A percentile compares a stretch with the other conserved stretches of the same genome.
These are phyloP conservation scores for Octopus sinensis DNA, from an alignment of 1,140 invertebrate species.

Conservation along the genomic window DNA sequence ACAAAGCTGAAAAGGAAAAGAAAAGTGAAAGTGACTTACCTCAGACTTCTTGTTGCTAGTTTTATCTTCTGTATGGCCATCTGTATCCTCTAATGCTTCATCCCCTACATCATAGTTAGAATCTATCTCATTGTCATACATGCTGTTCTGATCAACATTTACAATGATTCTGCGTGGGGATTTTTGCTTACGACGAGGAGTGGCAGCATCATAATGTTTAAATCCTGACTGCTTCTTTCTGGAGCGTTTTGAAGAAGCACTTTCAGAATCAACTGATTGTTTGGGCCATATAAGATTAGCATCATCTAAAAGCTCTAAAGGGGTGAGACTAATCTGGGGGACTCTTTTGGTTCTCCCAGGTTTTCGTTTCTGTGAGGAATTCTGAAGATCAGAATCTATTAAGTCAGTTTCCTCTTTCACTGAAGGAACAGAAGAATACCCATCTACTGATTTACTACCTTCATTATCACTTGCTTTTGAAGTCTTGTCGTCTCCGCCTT, in stretches of 20 bases:
- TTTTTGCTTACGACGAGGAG: constrained; percentile 8
- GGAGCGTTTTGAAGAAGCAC: background rate
- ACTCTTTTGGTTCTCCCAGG: background rate
- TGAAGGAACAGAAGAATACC: background rate
- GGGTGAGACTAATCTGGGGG: background rate
- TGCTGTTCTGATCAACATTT: background rate
- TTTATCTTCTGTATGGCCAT: too few relatives aligned
- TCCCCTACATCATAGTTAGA: background rate
- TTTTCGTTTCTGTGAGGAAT: background rate
- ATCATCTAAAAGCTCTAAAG: background rate
- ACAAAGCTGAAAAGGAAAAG: too few relatives aligned
- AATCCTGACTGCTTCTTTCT: background rate
- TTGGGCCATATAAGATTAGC: background rate
- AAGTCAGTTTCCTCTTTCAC: too few relatives aligned
- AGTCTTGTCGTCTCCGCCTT: background rate
- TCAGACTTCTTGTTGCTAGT: too few relatives aligned
- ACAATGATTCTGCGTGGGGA: background rate
- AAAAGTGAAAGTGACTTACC: too few relatives aligned
- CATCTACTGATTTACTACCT: background rate
- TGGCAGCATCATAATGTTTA: background rate
- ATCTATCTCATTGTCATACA: constrained; percentile 1
- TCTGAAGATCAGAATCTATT: too few relatives aligned
- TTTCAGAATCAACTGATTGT: background rate
- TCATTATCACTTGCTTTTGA: background rate
- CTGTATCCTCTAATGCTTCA: too few relatives aligned